These are phyloP conservation scores for Hafferia zeledoni DNA, from an alignment of 2,797 vertebrate species.

Conservation along the genomic window DNA sequence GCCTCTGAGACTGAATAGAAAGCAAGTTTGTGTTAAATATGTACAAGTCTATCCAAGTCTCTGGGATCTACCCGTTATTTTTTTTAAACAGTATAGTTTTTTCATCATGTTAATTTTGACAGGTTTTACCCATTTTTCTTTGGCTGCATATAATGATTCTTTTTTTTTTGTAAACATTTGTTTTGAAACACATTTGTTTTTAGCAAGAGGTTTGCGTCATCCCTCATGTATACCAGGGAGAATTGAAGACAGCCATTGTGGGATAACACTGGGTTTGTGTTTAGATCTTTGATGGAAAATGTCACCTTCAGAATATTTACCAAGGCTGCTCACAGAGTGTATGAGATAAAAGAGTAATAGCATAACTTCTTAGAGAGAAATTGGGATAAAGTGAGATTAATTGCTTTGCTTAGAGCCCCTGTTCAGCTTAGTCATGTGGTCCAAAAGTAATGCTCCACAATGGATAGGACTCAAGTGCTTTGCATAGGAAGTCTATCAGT, in stretches of 20 bases:
- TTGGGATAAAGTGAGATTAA: not conserved
- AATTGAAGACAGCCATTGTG: not conserved
- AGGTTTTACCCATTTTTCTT: not conserved
- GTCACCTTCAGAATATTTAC: not conserved
- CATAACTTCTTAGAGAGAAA: not conserved
- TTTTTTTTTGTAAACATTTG: not conserved
- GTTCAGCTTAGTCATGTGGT: not conserved
- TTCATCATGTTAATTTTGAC: not conserved
- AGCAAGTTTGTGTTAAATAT: slow-evolving; percentile 45
- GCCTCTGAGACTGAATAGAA: slow-evolving; percentile 52
- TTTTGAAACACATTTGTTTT: not conserved
- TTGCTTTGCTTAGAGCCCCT: not conserved
- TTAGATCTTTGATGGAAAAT: not conserved
- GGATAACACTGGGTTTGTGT: not conserved
- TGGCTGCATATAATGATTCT: not conserved
- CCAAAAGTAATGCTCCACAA: not conserved
- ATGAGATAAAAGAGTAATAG: not conserved
- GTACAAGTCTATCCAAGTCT: not conserved
- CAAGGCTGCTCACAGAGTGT: rapidly evolving
- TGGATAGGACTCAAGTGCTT: not conserved
- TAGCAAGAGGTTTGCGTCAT: not conserved
- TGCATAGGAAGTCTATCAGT: rapidly evolving
- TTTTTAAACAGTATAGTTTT: not conserved
- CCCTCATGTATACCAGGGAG: not conserved
- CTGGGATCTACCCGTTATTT: not conserved